A percentile compares a stretch with the other conserved stretches of the same genome.
Evolutionary conservation across 1,140 invertebrate genomes (phyloP).

Genomic region (Drosophila suzukii): DNA sequence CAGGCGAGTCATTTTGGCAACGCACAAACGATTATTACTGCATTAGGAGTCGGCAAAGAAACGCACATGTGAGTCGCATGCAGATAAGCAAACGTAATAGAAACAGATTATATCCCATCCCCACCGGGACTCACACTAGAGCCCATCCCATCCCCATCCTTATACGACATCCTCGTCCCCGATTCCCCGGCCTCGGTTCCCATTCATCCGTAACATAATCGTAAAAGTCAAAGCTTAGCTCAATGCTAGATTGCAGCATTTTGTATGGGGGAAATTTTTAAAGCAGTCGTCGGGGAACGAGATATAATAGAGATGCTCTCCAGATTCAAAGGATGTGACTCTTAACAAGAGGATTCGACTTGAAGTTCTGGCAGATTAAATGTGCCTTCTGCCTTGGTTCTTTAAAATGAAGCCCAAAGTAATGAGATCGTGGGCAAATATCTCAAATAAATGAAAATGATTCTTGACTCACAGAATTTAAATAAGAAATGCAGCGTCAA

Average conservation of each 20-base stretch:
- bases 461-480: background rate
- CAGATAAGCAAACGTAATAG: constrained; percentile 79
- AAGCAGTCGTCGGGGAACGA: constrained; percentile 35
- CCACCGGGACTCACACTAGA: constrained; percentile 5
- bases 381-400: background rate
- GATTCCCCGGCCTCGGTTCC: background rate
- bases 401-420: constrained; percentile 22
- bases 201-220: constrained; percentile 64
- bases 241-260: constrained; percentile 60
- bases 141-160: background rate
- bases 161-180: background rate
- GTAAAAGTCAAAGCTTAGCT: constrained; percentile 77
- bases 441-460: background rate
- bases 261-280: constrained; percentile 57
- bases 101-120: constrained; percentile 64
- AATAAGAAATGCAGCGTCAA: background rate
- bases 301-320: constrained; percentile 36
- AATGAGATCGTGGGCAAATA: constrained; percentile 17
- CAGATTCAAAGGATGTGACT: constrained; percentile 12
- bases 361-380: background rate
- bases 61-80: constrained; percentile 56
- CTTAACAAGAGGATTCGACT: constrained; percentile 13
- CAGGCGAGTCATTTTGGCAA: constrained; percentile 68
- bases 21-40: constrained; percentile 81
- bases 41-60: constrained; percentile 49